Base-by-base conservation (phyloP, 2,113 vertebrate genomes). In the Heterochromis multidens region DNA sequence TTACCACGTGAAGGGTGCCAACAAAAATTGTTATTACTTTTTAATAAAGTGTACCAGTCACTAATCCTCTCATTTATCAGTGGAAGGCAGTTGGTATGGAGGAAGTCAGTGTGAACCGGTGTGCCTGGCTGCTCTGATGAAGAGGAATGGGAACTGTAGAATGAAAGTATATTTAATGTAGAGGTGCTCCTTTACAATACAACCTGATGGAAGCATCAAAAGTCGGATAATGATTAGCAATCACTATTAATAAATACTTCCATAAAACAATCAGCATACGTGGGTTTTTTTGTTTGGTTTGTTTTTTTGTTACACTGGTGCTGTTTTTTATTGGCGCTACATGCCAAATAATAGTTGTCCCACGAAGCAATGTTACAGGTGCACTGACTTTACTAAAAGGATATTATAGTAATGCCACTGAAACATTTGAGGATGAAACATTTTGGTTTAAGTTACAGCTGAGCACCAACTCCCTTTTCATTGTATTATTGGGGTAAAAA, bases 21-120 rank as follows among this genome's bases (percentile, higher is more conserved):
- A 98, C 97, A 97, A 98, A 99, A 99, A 99, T 97, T 98, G 97
- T 98, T 99, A 99, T 99, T 99, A 98, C 97, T 98, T 99, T 99
- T 99, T 99, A 99, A 99, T 99, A 99, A 99, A 99, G 98, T 98
- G 97, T 97, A 98, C 96, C 97, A 97, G 97, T 97, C 97, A 96
- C 95, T 97, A 97, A 97, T 97, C 97, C 97, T 96, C 97, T 97
- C 98, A 98, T 99, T 98, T 97, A 98, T 99, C 98, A 99, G 97
- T 91, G 88, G 93, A 88, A 86, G 94, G 96, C 95, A 94, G 96
- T 96, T 95, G 96, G 97, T 96, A 96, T 96, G 97, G 96, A 96
- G 96, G 96, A 96, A 97, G 89, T 80, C 90, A 79, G 80, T 90
- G 92, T 88, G 88, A 93, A 91, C 81, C 43, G 54, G 82, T 83